phyloP scores from a whole-genome alignment of 2,888 invertebrate species.

The Tachina fera region DNA sequence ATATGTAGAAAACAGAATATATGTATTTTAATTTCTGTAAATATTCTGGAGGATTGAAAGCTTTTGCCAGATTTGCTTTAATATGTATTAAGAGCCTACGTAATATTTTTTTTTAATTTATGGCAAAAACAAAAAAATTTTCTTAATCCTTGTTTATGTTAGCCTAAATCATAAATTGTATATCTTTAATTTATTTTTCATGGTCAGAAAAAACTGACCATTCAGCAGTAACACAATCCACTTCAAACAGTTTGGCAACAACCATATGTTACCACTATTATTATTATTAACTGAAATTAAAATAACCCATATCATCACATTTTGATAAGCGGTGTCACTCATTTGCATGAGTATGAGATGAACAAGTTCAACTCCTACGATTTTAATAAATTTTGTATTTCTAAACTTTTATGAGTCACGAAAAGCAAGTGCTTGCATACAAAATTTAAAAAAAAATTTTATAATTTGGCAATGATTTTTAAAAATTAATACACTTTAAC shows the following conservation, averaged over 20 bases:
- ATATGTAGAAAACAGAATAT: too few relatives aligned
- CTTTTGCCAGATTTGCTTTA: background rate
- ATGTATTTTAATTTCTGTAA: too few relatives aligned
- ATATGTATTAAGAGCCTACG: background rate
- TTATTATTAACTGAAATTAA: constrained; percentile 19
- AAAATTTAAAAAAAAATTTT: constrained; percentile 42
- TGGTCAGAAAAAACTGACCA: background rate
- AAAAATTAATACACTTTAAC: too few relatives aligned
- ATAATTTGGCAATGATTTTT: constrained; percentile 13
- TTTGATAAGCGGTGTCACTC: background rate
- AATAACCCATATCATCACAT: background rate
- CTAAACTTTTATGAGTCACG: constrained; percentile 11
- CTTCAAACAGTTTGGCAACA: background rate
- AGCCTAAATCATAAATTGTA: too few relatives aligned
- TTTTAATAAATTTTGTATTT: background rate
- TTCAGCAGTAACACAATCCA: too few relatives aligned
- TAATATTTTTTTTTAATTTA: background rate
- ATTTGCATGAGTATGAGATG: background rate
- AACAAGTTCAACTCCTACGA: constrained; percentile 35
- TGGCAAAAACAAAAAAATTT: too few relatives aligned
- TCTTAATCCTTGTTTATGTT: too few relatives aligned
- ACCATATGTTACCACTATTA: background rate
- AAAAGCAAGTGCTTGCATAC: background rate
- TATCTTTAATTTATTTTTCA: too few relatives aligned
- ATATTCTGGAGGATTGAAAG: too few relatives aligned